Conservation (phyloP, 2,888 invertebrate species). For the Stenodera caucasica region DNA sequence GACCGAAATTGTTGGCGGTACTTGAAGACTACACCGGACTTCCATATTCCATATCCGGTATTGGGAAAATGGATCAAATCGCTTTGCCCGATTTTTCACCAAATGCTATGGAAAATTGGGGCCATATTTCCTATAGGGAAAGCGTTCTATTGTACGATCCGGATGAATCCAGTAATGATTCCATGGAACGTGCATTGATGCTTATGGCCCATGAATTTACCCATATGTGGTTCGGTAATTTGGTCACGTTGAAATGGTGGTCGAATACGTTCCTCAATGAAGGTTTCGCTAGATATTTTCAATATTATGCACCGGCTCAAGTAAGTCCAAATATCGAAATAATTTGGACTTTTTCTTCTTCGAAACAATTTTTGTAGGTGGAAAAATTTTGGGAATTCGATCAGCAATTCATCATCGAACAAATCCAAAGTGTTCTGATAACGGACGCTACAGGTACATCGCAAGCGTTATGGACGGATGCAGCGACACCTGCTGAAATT, state of each 20-base stretch:
- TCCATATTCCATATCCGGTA: conserved; percentile 37
- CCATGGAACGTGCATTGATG: conserved; percentile 66
- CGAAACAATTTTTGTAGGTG: conserved; percentile 22
- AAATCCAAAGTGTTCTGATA: conserved; percentile 31
- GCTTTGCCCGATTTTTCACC: conserved; percentile 82
- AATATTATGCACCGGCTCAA: conserved; percentile 60
- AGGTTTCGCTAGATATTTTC: conserved; percentile 74
- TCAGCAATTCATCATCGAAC: conserved; percentile 35
- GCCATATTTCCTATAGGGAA: conserved; percentile 78
- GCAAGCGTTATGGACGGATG: conserved; percentile 60
- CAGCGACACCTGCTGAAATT: conserved; percentile 59
- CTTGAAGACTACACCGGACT: conserved; percentile 35
- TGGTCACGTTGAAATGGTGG: conserved; percentile 78
- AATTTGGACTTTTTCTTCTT: no score
- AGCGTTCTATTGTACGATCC: conserved; percentile 60
- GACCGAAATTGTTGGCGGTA: conserved; percentile 29
- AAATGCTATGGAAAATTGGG: conserved; percentile 94
- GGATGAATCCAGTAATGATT: conserved; percentile 59
- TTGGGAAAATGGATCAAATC: conserved; percentile 79
- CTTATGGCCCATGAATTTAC: conserved; percentile 77
- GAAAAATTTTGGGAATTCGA: conserved; percentile 31
- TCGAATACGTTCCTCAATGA: conserved; percentile 74
- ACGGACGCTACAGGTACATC: conserved; percentile 25
- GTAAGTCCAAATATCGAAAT: conserved; percentile 25
- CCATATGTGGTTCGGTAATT: conserved; percentile 83